These are phyloP conservation scores for Odontomyia ornata DNA, from an alignment of 2,888 invertebrate genomes.

Conservation along the genomic window DNA sequence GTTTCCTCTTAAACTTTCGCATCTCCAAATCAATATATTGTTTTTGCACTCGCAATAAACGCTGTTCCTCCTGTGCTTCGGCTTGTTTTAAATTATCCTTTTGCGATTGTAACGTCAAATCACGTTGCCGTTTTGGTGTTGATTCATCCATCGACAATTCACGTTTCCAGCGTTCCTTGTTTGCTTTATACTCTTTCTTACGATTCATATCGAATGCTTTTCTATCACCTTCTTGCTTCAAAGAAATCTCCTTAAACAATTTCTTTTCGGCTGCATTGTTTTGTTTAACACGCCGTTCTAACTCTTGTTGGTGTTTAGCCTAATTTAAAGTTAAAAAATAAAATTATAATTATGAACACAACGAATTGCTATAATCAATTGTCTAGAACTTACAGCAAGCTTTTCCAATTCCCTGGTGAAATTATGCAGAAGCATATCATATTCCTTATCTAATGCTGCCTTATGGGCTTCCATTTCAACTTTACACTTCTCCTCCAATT, in stretches of 20 bases:
- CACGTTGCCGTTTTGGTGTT: constrained; percentile 89
- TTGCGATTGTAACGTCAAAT: constrained; percentile 89
- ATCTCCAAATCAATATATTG: constrained; percentile 92
- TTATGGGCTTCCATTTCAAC: constrained; percentile 98
- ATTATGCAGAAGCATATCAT: constrained; percentile 89
- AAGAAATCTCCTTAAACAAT: constrained; percentile 88
- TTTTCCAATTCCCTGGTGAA: constrained; percentile 93
- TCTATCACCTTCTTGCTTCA: constrained; percentile 89
- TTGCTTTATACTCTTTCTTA: constrained; percentile 96
- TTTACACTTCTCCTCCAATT: constrained; percentile 95
- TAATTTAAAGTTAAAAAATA: constrained; percentile 53
- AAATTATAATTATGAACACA: not conserved
- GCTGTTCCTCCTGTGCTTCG: constrained; percentile 90
- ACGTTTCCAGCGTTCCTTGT: constrained; percentile 96
- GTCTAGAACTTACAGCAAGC: constrained; percentile 69
- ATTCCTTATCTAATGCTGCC: constrained; percentile 93
- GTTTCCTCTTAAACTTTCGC: constrained; percentile 89
- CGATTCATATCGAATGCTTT: constrained; percentile 92
- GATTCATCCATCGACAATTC: constrained; percentile 91
- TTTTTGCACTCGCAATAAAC: constrained; percentile 86
- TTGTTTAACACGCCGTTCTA: constrained; percentile 84
- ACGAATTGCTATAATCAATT: not conserved
- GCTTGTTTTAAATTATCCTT: constrained; percentile 91
- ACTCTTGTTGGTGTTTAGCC: constrained; percentile 79
- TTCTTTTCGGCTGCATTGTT: constrained; percentile 92